phyloP scores from a whole-genome alignment of 1,140 invertebrate species.

The Daktulosphaira vitifoliae region DNA sequence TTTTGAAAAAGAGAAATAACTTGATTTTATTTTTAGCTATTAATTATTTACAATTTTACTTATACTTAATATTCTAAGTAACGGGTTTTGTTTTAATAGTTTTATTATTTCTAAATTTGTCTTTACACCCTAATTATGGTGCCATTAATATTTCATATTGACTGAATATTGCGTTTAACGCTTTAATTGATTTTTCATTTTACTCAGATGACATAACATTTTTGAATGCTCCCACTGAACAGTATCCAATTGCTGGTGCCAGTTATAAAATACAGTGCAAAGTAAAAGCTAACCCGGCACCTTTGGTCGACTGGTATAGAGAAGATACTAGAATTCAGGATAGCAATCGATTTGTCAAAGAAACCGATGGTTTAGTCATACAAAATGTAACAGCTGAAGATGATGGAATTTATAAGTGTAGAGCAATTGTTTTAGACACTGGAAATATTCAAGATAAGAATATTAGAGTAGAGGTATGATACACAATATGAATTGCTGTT shows the following conservation, averaged over 20 bases:
- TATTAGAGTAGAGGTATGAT: constrained; percentile 66
- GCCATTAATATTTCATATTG: constrained; percentile 5
- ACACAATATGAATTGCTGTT: too few species aligned
- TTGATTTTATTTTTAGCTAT: too few species aligned
- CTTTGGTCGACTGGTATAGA: constrained; percentile 73
- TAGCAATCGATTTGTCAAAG: constrained; percentile 60
- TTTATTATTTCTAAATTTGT: too few species aligned
- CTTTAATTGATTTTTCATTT: constrained; percentile 36
- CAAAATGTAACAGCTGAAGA: constrained; percentile 68
- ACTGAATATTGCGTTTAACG: constrained; percentile 2
- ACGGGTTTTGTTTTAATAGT: too few species aligned
- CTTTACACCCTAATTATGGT: neutral
- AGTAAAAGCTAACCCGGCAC: constrained; percentile 73
- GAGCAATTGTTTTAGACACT: constrained; percentile 67
- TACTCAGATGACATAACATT: constrained; percentile 71
- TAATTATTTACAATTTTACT: too few species aligned
- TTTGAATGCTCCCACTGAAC: constrained; percentile 72
- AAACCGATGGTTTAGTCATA: constrained; percentile 66
- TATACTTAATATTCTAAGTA: too few species aligned
- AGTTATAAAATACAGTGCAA: constrained; percentile 72
- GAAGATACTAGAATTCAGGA: constrained; percentile 56
- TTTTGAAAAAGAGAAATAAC: too few species aligned
- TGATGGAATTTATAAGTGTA: constrained; percentile 75
- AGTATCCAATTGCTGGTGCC: constrained; percentile 66
- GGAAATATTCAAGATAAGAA: constrained; percentile 63